A percentile compares a stretch with the other conserved stretches of the same genome.
phyloP scores from a whole-genome alignment of 2,113 vertebrate species.

The Cheilinus undulatus region DNA sequence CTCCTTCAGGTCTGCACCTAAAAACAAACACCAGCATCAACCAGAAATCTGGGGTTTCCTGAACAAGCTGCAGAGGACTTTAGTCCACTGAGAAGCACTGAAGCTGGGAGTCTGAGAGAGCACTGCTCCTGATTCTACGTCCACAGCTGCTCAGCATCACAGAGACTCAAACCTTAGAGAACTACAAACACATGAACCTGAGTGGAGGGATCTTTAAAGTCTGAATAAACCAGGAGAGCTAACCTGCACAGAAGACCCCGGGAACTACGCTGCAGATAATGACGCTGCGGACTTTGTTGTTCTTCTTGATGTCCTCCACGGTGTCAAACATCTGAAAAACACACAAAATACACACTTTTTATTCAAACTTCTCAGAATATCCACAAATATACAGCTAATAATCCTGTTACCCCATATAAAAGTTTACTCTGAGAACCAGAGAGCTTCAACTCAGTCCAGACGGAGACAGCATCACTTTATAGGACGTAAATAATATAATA shows the following conservation, averaged over 20 bases:
- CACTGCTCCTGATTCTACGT: background rate
- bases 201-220: no score
- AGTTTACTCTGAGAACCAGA: no score
- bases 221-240: background rate
- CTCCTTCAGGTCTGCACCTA: constrained; percentile 98
- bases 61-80: background rate
- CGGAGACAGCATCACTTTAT: no score
- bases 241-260: constrained; percentile 98
- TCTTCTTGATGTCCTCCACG: constrained; percentile 92
- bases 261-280: constrained; percentile 96
- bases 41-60: background rate
- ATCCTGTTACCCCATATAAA: no score
- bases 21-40: constrained; percentile 14
- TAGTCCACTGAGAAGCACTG: background rate
- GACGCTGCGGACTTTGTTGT: constrained; percentile 93
- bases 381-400: no score
- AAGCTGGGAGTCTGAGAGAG: background rate
- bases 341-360: background rate
- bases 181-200: no score
- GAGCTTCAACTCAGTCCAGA: no score
- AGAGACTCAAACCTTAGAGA: no score
- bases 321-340: constrained; percentile 90
- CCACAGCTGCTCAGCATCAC: background rate
- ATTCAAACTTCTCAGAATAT: no score
- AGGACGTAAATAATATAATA: no score